phyloP scores from a whole-genome alignment of 2,113 vertebrate species.

The Dasypus novemcinctus region DNA sequence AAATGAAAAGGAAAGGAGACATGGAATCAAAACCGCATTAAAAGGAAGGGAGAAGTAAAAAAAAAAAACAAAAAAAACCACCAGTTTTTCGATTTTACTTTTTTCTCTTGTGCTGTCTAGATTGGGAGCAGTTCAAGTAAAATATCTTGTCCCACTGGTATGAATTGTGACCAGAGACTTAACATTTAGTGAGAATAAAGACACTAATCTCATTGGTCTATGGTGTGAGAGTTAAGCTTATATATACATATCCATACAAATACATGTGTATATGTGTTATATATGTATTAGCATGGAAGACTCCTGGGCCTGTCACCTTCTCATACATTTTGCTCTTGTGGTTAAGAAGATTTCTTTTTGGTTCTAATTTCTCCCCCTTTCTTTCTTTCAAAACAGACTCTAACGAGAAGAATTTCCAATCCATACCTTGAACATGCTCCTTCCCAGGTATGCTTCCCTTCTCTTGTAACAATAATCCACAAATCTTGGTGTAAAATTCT shows the following conservation, averaged over 20 bases:
- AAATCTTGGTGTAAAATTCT: neutral
- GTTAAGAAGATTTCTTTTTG: neutral
- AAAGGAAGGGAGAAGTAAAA: neutral
- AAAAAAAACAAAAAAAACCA: neutral
- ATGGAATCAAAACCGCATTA: neutral
- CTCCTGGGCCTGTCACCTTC: neutral
- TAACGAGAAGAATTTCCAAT: conserved; percentile 87
- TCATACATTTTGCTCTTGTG: neutral
- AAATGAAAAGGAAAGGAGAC: neutral
- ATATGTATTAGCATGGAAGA: neutral
- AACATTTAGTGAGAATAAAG: neutral
- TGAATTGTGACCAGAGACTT: neutral
- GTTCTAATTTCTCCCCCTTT: conserved; percentile 38
- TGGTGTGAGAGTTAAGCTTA: neutral
- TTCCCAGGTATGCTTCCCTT: conserved; percentile 82
- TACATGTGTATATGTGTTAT: too few relatives aligned
- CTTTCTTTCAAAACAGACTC: conserved; percentile 76
- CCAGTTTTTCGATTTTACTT: neutral
- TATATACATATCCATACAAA: too few relatives aligned
- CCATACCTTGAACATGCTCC: conserved; percentile 84
- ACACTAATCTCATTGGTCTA: neutral
- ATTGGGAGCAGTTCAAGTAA: neutral
- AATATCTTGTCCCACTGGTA: neutral
- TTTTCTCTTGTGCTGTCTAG: neutral
- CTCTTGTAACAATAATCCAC: neutral